Evolutionary conservation across 2,113 vertebrate genomes (phyloP).

Genomic region (Calyptommatus sinebrachiatus): DNA sequence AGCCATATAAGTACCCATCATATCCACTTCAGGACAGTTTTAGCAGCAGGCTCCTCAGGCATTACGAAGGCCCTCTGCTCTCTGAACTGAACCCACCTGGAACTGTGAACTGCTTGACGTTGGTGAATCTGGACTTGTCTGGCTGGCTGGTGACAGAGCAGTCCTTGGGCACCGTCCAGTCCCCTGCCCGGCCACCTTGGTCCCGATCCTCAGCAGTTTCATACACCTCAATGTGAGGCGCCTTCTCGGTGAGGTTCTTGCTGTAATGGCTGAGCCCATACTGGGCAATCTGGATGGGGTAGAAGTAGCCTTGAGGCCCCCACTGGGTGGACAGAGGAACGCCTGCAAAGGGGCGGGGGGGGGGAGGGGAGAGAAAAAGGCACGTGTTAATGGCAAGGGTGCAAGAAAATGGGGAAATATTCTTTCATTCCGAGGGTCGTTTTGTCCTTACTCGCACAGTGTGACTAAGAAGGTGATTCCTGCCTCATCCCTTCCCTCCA

Average conservation of each 20-base stretch:
- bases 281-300: constrained; percentile 98
- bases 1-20: no score
- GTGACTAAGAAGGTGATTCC: no score
- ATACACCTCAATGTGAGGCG: constrained; percentile 87
- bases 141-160: constrained; percentile 77
- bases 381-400: background rate
- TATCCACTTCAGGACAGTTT: no score
- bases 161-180: constrained; percentile 86
- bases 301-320: constrained; percentile 99
- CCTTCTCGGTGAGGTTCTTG: constrained; percentile 94
- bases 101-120: constrained; percentile 85
- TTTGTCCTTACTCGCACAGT: no score
- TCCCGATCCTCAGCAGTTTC: constrained; percentile 84
- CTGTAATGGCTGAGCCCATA: constrained; percentile 98
- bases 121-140: constrained; percentile 79
- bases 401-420: background rate
- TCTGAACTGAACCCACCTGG: constrained; percentile 74
- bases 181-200: constrained; percentile 52
- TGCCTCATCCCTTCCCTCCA: no score
- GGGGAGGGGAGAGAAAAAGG: background rate
- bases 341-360: constrained; percentile 66
- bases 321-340: constrained; percentile 96
- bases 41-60: no score
- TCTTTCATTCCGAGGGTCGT: no score
- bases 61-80: no score